These are phyloP conservation scores for Hippocampus barbouri DNA, from an alignment of 2,113 vertebrate genomes.

Conservation along the genomic window DNA sequence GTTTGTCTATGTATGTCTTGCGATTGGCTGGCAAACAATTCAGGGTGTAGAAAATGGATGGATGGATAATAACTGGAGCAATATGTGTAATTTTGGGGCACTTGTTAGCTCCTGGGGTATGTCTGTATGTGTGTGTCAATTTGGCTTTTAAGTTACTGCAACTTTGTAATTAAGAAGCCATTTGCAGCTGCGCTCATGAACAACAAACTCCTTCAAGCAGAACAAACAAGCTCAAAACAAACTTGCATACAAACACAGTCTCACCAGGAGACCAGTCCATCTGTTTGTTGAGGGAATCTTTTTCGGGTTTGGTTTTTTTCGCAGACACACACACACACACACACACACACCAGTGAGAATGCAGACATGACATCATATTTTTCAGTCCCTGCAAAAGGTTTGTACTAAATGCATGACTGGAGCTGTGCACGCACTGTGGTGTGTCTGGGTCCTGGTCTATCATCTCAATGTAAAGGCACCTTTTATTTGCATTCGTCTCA, in stretches of 20 bases:
- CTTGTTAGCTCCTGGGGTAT: not conserved
- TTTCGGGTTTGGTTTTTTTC: conserved; percentile 7
- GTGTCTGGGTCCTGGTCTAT: conserved; percentile 34
- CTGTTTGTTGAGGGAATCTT: conserved; percentile 53
- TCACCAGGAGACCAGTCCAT: conserved; percentile 57
- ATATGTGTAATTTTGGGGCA: not conserved
- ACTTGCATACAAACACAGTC: conserved; percentile 14
- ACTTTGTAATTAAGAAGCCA: conserved; percentile 55
- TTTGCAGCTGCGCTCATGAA: conserved; percentile 54
- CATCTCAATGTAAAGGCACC: conserved; percentile 37
- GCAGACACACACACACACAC: conserved; percentile 20
- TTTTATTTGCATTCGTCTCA: conserved; percentile 37
- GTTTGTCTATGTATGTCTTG: too few species aligned
- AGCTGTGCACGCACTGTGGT: conserved; percentile 19
- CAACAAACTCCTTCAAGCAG: conserved; percentile 52
- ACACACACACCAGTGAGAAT: conserved; percentile 29
- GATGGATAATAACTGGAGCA: not conserved
- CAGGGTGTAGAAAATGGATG: too few species aligned
- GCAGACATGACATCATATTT: conserved; percentile 66
- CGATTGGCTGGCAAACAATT: too few species aligned
- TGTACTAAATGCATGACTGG: conserved; percentile 44
- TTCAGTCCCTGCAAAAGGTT: conserved; percentile 47
- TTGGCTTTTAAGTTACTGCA: conserved; percentile 41
- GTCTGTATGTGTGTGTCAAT: not conserved
- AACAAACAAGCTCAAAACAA: conserved; percentile 56